phyloP scores from a whole-genome alignment of 1,140 invertebrate genomes.

The Panagrolaimus sp. region DNA sequence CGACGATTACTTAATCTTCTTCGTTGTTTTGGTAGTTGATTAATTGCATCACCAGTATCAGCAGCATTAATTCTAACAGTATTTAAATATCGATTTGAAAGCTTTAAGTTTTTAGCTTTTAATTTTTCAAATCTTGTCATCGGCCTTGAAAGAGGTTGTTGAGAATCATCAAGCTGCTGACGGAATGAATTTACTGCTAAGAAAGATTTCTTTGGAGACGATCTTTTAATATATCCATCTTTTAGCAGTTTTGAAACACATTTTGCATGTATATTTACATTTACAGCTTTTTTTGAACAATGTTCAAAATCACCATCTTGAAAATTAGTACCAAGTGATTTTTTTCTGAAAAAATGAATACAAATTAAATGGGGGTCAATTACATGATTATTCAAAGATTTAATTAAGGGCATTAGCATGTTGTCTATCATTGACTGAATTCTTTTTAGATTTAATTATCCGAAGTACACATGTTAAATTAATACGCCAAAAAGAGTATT shows the following conservation, averaged over 20 bases:
- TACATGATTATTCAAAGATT: no score
- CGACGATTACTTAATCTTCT: background rate
- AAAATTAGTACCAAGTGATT: no score
- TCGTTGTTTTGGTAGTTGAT: no score
- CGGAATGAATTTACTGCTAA: background rate
- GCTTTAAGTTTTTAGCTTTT: background rate
- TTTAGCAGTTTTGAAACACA: constrained; percentile 8
- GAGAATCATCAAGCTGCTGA: background rate
- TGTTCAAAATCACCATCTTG: background rate
- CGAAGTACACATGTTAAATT: no score
- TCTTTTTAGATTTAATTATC: no score
- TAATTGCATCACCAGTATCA: no score
- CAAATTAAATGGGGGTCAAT: no score
- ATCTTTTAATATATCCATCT: background rate
- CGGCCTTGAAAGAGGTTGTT: background rate
- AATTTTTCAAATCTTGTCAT: background rate
- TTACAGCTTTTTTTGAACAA: background rate
- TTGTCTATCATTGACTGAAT: no score
- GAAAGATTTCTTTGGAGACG: background rate
- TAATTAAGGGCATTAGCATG: no score
- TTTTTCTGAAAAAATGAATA: background rate
- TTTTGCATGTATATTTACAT: background rate
- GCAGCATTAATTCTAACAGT: no score
- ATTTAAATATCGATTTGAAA: background rate
- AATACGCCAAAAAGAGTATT: no score